phyloP scores from a whole-genome alignment of 2,113 vertebrate genomes.

The Syngnathoides biaculeatus region DNA sequence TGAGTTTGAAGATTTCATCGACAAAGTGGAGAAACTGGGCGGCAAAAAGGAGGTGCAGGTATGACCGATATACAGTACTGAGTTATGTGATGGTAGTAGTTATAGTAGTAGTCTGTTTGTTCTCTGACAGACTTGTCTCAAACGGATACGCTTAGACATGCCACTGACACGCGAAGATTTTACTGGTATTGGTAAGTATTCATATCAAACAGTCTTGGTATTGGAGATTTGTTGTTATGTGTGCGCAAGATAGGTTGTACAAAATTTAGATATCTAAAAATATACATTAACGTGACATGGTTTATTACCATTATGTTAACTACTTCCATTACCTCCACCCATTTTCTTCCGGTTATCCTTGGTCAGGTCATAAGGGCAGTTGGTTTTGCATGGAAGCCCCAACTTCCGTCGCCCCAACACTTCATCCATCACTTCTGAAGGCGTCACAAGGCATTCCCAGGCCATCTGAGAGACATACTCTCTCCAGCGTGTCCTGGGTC shows the following conservation, averaged over 20 bases:
- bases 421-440: too few species aligned
- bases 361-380: neutral
- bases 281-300: too few species aligned
- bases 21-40: constrained; percentile 84
- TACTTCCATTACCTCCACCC: neutral
- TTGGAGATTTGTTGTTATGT: too few species aligned
- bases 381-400: neutral
- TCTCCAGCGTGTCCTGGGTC: too few species aligned
- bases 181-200: constrained; percentile 26
- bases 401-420: neutral
- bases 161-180: constrained; percentile 87
- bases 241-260: too few species aligned
- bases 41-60: constrained; percentile 96
- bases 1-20: constrained; percentile 91
- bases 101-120: neutral
- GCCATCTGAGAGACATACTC: too few species aligned
- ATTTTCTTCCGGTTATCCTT: too few species aligned
- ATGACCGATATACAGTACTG: constrained; percentile 4
- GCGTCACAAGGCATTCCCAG: too few species aligned
- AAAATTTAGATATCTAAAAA: too few species aligned
- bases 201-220: too few species aligned
- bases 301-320: too few species aligned
- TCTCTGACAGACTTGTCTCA: constrained; percentile 85
- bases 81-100: too few species aligned
- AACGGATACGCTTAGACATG: constrained; percentile 91